A percentile compares a stretch with the other conserved stretches of the same genome.
Conservation (phyloP, 2,888 invertebrate genomes). For the Pandemis cinnamomeana region DNA sequence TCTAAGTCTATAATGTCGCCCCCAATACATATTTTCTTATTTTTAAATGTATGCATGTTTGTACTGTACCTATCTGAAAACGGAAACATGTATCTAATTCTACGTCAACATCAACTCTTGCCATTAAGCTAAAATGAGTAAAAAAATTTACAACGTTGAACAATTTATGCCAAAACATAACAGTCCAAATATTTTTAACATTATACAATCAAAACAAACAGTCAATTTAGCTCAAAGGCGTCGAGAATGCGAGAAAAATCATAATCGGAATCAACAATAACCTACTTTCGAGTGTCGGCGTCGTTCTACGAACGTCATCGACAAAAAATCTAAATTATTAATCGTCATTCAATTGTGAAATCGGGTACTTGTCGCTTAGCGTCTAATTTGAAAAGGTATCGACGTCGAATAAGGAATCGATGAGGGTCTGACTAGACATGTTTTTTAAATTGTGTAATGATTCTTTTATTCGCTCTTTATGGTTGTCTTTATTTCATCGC, state of each 20-base stretch:
- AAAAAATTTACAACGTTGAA: neutral
- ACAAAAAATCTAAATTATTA: conserved; percentile 66
- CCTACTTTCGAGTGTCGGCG: conserved; percentile 63
- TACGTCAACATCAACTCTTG: too few species aligned
- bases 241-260: conserved; percentile 53
- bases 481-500: conserved; percentile 15
- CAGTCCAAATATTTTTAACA: neutral
- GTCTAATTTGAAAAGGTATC: conserved; percentile 66
- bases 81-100: too few species aligned
- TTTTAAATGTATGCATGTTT: too few species aligned
- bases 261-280: conserved; percentile 69
- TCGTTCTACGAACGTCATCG: conserved; percentile 58
- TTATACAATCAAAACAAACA: conserved; percentile 20
- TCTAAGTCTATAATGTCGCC: too few species aligned
- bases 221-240: conserved; percentile 6
- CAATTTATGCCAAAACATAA: neutral
- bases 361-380: conserved; percentile 67
- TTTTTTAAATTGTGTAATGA: conserved; percentile 22
- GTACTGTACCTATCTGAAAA: too few species aligned
- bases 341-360: conserved; percentile 74
- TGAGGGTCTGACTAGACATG: conserved; percentile 52
- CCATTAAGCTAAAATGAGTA: neutral
- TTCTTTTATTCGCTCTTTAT: conserved; percentile 22
- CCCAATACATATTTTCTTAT: too few species aligned
- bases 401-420: conserved; percentile 55